Base-by-base conservation (phyloP, 2,797 vertebrate species). In the Gallinago nigripennis region DNA sequence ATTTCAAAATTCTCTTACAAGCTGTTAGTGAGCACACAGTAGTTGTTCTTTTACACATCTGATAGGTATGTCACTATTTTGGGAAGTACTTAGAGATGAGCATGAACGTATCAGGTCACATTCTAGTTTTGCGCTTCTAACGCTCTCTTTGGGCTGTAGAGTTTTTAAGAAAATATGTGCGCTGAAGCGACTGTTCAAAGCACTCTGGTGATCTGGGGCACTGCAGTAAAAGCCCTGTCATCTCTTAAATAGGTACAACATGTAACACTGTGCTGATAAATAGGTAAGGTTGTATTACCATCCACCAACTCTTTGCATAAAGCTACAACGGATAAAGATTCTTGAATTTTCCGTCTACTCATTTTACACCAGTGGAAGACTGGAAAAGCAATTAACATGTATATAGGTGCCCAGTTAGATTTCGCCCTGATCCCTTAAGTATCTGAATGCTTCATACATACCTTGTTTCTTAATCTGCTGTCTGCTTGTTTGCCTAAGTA, bases 11-110 rank as follows among this genome's bases (percentile, higher is more conserved):
- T 84, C 73, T 69, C 79, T 86, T 93, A 83, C 91, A 94, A 90
- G 89, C 89, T 97, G 88, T 92, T 90, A 82, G 71, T 86, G 60
- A 95, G 71, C 86, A 65, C 53, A 87, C 41, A 50, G 90, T 94
- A 83, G 91, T 88, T 95, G 78, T 91, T 95, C 91, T 92, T 94
- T 95, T 92, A 88, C 86, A 65, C 78, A 91, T 91, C 72, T 4
- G 19, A 93, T 64, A 96, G 93, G 94, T 95, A 92, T 78, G 85
- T 86, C 78, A 82, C 95, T 97, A 95, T 94, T 96, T 91, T 70
- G 56, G 88, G 89, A 97, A 95, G 58, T 66, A 86, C 87, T 73
- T 69, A 68, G 65, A 88, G 81, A 94, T 31, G 84, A 94, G 51
- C 56, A 90, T 84, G 82, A 93, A 91, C 46, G 87, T 92, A 92